Conservation (phyloP, 2,113 vertebrate species). For the Balaenoptera acutorostrata region DNA sequence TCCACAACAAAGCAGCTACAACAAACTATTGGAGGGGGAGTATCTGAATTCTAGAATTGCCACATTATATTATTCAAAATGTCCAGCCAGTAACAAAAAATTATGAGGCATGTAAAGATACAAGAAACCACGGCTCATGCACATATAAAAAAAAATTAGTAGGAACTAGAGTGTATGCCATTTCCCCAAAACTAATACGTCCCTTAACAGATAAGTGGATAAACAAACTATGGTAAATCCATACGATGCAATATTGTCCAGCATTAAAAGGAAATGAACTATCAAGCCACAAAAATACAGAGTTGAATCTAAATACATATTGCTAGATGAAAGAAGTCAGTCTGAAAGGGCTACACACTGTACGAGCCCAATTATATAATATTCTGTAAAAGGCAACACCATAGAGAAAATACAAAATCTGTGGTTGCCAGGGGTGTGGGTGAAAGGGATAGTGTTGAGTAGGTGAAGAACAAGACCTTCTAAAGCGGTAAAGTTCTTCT, state of each 20-base stretch:
- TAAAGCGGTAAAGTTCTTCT: not conserved
- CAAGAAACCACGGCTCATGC: not conserved
- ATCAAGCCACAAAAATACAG: not conserved
- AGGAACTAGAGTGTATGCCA: not conserved
- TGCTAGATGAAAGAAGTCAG: not conserved
- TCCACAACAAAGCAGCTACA: not conserved
- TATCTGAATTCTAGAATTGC: not conserved
- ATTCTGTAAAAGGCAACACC: not conserved
- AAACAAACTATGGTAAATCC: not conserved
- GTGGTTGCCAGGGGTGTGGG: not conserved
- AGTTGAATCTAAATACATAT: not conserved
- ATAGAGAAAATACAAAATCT: not conserved
- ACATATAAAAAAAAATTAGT: not conserved
- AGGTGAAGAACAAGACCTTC: not conserved
- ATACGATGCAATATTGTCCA: not conserved
- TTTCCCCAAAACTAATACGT: not conserved
- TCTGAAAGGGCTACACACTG: not conserved
- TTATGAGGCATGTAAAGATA: not conserved
- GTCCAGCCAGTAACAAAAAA: not conserved
- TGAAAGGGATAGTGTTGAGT: not conserved
- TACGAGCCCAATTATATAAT: not conserved
- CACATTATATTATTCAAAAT: not conserved
- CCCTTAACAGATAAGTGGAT: not conserved
- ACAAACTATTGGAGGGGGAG: not conserved
- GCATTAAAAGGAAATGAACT: not conserved